Conservation (phyloP, 2,797 vertebrate genomes). For the Rhodeus uyekii region DNA sequence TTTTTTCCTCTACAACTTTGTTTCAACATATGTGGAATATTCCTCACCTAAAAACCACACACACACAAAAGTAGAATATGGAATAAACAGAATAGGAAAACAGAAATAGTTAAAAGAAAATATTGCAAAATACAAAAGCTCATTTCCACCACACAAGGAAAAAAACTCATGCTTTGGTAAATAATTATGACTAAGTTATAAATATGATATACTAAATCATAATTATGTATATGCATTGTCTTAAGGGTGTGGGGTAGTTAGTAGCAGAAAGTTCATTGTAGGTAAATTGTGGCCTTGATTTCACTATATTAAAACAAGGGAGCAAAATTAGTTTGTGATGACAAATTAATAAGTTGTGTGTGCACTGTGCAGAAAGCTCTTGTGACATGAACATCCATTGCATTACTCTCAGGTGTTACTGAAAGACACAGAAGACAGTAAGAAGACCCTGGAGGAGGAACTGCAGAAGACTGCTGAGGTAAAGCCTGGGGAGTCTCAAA, state of each 20-base stretch:
- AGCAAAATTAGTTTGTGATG: no score
- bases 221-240: background rate
- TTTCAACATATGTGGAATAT: background rate
- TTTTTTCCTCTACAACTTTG: background rate
- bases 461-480: slow-evolving; percentile 86
- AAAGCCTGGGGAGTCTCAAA: background rate
- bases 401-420: slow-evolving; percentile 74
- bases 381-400: slow-evolving; percentile 18
- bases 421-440: slow-evolving; percentile 84
- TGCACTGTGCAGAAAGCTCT: background rate
- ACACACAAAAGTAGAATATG: background rate
- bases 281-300: background rate
- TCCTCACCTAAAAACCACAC: background rate
- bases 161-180: background rate
- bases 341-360: background rate
- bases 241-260: background rate
- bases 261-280: background rate
- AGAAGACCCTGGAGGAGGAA: slow-evolving; percentile 84
- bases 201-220: background rate
- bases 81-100: background rate
- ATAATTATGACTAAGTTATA: background rate
- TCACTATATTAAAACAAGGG: background rate
- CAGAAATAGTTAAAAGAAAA: background rate
- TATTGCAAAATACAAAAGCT: background rate
- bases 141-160: background rate